A percentile compares a stretch with the other conserved stretches of the same genome.
Conservation (phyloP, 2,888 invertebrate genomes). For the Creontiades dilutus region DNA sequence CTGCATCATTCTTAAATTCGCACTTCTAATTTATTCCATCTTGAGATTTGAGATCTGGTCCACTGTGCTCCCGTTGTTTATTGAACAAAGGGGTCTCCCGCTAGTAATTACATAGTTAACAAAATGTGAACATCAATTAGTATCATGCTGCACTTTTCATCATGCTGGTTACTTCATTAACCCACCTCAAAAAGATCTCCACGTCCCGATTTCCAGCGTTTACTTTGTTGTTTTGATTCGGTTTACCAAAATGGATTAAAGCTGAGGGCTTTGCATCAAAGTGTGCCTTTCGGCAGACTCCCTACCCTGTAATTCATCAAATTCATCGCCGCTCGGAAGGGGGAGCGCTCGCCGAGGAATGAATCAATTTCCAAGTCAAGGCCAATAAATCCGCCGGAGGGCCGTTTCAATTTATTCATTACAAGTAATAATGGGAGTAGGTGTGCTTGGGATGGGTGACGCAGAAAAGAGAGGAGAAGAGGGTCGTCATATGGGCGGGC, state of each 20-base stretch:
- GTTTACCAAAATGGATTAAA: constrained; percentile 5
- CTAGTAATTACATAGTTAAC: too few species aligned
- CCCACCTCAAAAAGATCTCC: too few species aligned
- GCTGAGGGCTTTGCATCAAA: not conserved
- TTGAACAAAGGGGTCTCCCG: too few species aligned
- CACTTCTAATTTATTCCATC: too few species aligned
- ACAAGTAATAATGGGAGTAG: constrained; percentile 67
- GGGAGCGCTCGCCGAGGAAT: constrained; percentile 12
- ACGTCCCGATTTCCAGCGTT: not conserved
- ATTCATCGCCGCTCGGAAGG: constrained; percentile 13
- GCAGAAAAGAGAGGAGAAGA: constrained; percentile 35
- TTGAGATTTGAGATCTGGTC: too few species aligned
- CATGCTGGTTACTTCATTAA: too few species aligned
- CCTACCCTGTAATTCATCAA: constrained; percentile 8
- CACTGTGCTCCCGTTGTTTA: too few species aligned
- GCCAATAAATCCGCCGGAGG: constrained; percentile 58
- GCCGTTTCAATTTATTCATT: constrained; percentile 66
- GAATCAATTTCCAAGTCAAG: constrained; percentile 66
- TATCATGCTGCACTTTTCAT: too few species aligned
- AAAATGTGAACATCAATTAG: too few species aligned
- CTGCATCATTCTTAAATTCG: too few species aligned
- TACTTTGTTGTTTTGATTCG: not conserved
- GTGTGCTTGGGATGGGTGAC: constrained; percentile 48
- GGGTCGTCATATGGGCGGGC: constrained; percentile 41
- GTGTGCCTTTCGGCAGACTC: not conserved